Evolutionary conservation across 1,140 invertebrate genomes (phyloP), one percentile per base, ranked within the genome.

Genomic region (Zophobas atratus): DNA sequence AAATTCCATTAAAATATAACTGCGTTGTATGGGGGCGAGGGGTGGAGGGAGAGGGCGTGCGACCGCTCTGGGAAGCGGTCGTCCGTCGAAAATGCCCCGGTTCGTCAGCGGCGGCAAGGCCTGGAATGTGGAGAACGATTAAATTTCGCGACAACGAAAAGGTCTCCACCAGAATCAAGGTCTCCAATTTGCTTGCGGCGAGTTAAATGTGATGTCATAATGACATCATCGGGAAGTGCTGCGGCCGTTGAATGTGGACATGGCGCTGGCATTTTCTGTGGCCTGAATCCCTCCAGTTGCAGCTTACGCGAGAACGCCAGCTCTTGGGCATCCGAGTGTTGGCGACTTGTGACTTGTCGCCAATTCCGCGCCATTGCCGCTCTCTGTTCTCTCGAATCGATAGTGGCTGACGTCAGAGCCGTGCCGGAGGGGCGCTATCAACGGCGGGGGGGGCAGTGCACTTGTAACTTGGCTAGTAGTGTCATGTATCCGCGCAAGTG

Each of bases 381-480:
- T 82, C 79, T 84, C 76, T 81, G 78, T 81, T 82, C 79, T 84
- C 76, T 81, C 80, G 80, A 85, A 85, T 85, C 84, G 85, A 85
- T 85, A 85, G 83, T 76, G 79, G 82, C 82, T 85, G 84, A 85
- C 84, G 84, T 85, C 84, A 85, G 81, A 80, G 79, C 81, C 77
- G 74, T 83, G 79, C 74, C 77, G 79, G 78, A 80, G 83, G 82
- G 80, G 84, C 83, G 83, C 82, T 84, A 84, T 84, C 82, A 84
- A 81, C 76, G 77, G 75, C 76, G 81, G 79, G 79, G 82, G 82
- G 84, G 82, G 81, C 80, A 85, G 84, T 85, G 84, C 84, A 85
- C 84, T 85, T 85, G 84, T 85, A 84, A 84, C 82, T 84, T 85
- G 81, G 84, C 82, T 85, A 85, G 84, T 85, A 85, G 84, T 85